Percentiles rank a stretch among this genome's conserved stretches.
phyloP scores from a whole-genome alignment of 2,888 invertebrate species.

The Ferrisia virgata region DNA sequence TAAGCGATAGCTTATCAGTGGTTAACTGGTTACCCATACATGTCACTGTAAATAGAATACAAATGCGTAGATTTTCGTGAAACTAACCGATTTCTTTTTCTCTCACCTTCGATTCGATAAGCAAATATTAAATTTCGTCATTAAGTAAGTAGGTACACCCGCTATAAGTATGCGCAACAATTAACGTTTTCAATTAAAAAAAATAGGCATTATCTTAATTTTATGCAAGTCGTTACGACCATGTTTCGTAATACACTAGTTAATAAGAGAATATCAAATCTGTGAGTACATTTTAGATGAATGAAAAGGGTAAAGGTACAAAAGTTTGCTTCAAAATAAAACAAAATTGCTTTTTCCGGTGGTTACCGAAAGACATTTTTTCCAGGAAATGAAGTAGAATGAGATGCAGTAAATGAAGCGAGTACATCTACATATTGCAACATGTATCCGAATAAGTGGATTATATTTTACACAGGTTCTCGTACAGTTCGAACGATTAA shows the following conservation, averaged over 20 bases:
- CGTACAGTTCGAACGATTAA: too few species aligned
- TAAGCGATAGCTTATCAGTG: background rate
- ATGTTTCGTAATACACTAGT: background rate
- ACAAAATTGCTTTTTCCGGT: background rate
- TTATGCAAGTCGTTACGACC: background rate
- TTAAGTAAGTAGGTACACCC: background rate
- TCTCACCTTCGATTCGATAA: background rate
- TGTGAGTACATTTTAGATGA: background rate
- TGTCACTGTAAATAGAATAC: background rate
- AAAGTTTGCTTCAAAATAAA: too few species aligned
- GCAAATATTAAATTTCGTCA: background rate
- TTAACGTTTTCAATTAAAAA: background rate
- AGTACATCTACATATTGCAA: too few species aligned
- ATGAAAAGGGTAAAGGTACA: background rate
- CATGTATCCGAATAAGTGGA: too few species aligned
- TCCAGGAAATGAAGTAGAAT: too few species aligned
- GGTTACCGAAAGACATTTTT: too few species aligned
- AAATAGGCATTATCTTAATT: background rate
- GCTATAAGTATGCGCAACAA: background rate
- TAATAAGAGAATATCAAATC: background rate
- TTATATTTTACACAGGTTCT: too few species aligned
- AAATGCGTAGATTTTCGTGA: background rate
- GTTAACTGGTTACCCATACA: background rate
- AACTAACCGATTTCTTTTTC: background rate
- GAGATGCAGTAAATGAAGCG: too few species aligned